Evolutionary conservation across 2,113 vertebrate species (phyloP).

Genomic region (Vombatus ursinus): DNA sequence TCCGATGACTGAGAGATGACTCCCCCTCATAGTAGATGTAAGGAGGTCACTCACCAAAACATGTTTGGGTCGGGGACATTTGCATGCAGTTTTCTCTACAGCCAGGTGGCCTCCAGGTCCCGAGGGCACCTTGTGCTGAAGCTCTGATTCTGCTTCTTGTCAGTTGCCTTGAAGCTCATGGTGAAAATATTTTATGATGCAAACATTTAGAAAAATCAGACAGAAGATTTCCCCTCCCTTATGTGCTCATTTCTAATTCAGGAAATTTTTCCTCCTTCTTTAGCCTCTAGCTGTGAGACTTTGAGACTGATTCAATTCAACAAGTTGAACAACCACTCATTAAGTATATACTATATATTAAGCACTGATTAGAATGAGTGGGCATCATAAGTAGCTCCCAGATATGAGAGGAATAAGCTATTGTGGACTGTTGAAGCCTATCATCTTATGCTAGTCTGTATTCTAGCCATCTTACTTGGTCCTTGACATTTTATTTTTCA

Average conservation of each 20-base stretch:
- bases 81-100: not conserved
- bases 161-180: not conserved
- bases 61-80: not conserved
- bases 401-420: not conserved
- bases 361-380: not conserved
- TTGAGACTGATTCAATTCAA: not conserved
- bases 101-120: not conserved
- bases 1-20: not conserved
- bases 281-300: not conserved
- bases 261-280: not conserved
- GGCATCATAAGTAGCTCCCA: not conserved
- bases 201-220: not conserved
- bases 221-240: not conserved
- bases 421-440: not conserved
- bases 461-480: not conserved
- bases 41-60: not conserved
- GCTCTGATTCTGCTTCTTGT: not conserved
- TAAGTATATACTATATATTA: not conserved
- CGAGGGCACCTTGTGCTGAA: not conserved
- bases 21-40: not conserved
- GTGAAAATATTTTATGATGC: not conserved
- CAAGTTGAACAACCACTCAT: not conserved
- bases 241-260: not conserved
- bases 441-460: conserved; percentile 16
- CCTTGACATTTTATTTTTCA: conserved; percentile 35